Conservation (phyloP, 2,797 vertebrate species). For the Calcarius lapponicus region DNA sequence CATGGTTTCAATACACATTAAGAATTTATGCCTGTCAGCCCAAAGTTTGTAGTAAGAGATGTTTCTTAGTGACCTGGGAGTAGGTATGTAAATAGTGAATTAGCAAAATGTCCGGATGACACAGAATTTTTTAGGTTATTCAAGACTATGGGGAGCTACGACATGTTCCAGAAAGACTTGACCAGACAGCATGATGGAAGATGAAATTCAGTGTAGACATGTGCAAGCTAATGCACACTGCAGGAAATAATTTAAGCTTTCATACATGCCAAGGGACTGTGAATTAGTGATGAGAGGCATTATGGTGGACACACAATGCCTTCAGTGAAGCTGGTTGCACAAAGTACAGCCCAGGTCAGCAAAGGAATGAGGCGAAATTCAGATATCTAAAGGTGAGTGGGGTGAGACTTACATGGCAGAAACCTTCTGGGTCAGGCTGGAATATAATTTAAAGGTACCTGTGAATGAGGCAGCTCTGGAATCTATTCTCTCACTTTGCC, state of each 20-base stretch:
- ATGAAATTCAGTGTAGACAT: slow-evolving; percentile 63
- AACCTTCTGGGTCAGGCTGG: slow-evolving; percentile 21
- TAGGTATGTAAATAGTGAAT: slow-evolving; percentile 70
- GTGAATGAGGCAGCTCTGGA: slow-evolving; percentile 29
- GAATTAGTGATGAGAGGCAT: slow-evolving; percentile 69
- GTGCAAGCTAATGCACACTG: slow-evolving; percentile 67
- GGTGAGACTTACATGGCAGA: neutral
- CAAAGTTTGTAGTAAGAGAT: slow-evolving; percentile 53
- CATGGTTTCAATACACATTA: slow-evolving; percentile 41
- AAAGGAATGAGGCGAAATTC: slow-evolving; percentile 20
- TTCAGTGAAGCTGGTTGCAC: slow-evolving; percentile 37
- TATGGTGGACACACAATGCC: slow-evolving; percentile 61
- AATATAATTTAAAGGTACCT: slow-evolving; percentile 37
- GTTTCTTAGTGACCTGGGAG: slow-evolving; percentile 68
- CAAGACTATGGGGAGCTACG: slow-evolving; percentile 43
- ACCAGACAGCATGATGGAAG: slow-evolving; percentile 70
- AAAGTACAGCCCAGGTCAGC: slow-evolving; percentile 32
- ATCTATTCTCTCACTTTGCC: slow-evolving; percentile 21
- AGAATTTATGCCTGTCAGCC: slow-evolving; percentile 56
- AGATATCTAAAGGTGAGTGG: neutral
- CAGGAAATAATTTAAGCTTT: slow-evolving; percentile 72
- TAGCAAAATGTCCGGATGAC: slow-evolving; percentile 61
- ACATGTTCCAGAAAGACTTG: slow-evolving; percentile 64
- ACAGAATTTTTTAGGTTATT: slow-evolving; percentile 68
- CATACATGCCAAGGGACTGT: slow-evolving; percentile 60